A percentile compares a stretch with the other conserved stretches of the same genome.
Evolutionary conservation across 2,888 invertebrate genomes (phyloP).

Genomic region (Amphipyra berbera): DNA sequence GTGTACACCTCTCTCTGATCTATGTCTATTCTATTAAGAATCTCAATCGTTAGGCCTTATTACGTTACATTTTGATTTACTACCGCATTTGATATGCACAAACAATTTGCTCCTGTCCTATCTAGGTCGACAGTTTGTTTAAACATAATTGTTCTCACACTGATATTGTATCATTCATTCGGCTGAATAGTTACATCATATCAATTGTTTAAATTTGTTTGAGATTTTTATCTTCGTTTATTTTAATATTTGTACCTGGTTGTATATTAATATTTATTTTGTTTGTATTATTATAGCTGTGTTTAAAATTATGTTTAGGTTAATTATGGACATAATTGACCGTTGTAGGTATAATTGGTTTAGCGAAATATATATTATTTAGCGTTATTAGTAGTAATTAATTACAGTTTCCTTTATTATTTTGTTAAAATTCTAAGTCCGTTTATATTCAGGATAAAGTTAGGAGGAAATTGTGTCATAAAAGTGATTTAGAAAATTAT

Average conservation of each 20-base stretch:
- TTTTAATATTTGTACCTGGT: not conserved
- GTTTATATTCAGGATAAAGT: too few relatives aligned
- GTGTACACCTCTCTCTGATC: not conserved
- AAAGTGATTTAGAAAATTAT: too few relatives aligned
- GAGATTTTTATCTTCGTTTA: constrained; percentile 15
- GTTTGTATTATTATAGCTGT: not conserved
- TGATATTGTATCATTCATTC: constrained; percentile 51
- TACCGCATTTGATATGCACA: constrained; percentile 37
- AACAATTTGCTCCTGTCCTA: constrained; percentile 31
- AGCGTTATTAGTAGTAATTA: too few relatives aligned
- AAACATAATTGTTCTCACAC: constrained; percentile 53
- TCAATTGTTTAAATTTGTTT: constrained; percentile 39
- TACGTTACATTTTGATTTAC: constrained; percentile 39
- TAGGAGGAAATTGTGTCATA: too few relatives aligned
- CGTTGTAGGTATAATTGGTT: too few relatives aligned
- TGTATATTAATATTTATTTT: constrained; percentile 4
- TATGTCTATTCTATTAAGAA: not conserved
- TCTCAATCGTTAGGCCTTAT: constrained; percentile 13
- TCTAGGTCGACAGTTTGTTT: constrained; percentile 46
- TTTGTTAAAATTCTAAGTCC: too few relatives aligned
- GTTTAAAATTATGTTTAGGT: not conserved
- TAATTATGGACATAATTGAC: too few relatives aligned
- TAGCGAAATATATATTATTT: too few relatives aligned
- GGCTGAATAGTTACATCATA: constrained; percentile 45
- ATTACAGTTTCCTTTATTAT: too few relatives aligned